These are phyloP conservation scores for Caenorhabditis remanei DNA, from an alignment of 1,140 invertebrate species.

Conservation along the genomic window DNA sequence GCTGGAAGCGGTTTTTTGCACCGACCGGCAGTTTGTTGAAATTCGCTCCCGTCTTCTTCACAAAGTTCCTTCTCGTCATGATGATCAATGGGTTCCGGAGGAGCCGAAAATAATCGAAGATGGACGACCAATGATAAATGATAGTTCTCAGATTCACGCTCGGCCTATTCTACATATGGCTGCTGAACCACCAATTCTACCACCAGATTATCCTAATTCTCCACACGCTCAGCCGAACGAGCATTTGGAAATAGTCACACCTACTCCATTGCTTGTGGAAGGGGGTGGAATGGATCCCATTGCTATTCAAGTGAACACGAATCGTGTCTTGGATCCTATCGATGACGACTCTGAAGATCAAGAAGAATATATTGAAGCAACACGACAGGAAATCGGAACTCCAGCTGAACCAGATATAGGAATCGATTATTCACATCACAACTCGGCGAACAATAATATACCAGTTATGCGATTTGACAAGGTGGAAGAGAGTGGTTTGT, in stretches of 20 bases:
- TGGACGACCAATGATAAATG: slow-evolving; percentile 12
- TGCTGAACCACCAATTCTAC: not conserved
- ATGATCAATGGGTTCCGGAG: not conserved
- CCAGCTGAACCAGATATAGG: not conserved
- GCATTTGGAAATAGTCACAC: not conserved
- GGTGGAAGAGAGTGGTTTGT: not conserved
- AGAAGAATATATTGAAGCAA: not conserved
- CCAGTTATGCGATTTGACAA: slow-evolving; percentile 30
- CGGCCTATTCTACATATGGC: slow-evolving; percentile 15
- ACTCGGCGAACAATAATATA: not conserved
- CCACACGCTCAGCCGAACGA: slow-evolving; percentile 15
- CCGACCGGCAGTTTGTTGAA: slow-evolving; percentile 5
- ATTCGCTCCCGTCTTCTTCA: slow-evolving; percentile 2
- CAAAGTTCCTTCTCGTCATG: not conserved
- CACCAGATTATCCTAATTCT: slow-evolving; percentile 8
- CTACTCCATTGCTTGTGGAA: not conserved
- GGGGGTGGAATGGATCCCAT: slow-evolving; percentile 11
- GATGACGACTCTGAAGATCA: not conserved
- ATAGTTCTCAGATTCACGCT: slow-evolving; percentile 26
- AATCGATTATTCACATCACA: not conserved
- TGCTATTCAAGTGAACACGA: not conserved
- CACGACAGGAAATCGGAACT: not conserved
- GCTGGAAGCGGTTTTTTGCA: slow-evolving; percentile 15
- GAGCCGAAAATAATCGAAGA: slow-evolving; percentile 6
- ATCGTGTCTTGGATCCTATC: no score